Evolutionary conservation across 2,888 invertebrate species (phyloP).

Genomic region (Pheosia gnoma): DNA sequence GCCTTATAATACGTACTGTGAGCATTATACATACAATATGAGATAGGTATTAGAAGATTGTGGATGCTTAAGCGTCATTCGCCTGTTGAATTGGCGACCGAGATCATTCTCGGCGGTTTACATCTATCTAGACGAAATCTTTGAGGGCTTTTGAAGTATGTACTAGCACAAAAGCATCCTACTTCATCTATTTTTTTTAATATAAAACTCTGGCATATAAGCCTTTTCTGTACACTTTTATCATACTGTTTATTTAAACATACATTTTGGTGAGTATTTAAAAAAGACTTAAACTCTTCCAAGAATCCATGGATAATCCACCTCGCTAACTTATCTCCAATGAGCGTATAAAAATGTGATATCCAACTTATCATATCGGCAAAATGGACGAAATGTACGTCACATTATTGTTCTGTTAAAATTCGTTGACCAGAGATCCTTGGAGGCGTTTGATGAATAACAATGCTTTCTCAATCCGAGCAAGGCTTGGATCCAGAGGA

Average conservation of each 20-base stretch:
- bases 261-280: too few relatives aligned
- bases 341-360: slow-evolving; percentile 13
- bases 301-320: too few relatives aligned
- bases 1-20: neutral
- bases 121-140: too few relatives aligned
- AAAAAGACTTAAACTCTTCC: too few relatives aligned
- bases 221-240: too few relatives aligned
- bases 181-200: too few relatives aligned
- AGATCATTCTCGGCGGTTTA: neutral
- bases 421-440: slow-evolving; percentile 59
- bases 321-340: neutral
- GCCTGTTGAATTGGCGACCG: too few relatives aligned
- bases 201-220: too few relatives aligned
- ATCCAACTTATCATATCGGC: slow-evolving; percentile 24
- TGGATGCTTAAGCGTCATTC: too few relatives aligned
- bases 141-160: too few relatives aligned
- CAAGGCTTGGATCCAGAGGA: slow-evolving; percentile 50
- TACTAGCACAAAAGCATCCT: too few relatives aligned
- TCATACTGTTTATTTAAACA: too few relatives aligned
- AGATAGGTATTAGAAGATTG: neutral
- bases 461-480: slow-evolving; percentile 5
- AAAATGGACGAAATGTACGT: slow-evolving; percentile 26
- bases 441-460: slow-evolving; percentile 48
- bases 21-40: slow-evolving; percentile 1
- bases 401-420: slow-evolving; percentile 58